These are phyloP conservation scores for Archocentrus centrarchus DNA, from an alignment of 2,113 vertebrate genomes.

Conservation along the genomic window DNA sequence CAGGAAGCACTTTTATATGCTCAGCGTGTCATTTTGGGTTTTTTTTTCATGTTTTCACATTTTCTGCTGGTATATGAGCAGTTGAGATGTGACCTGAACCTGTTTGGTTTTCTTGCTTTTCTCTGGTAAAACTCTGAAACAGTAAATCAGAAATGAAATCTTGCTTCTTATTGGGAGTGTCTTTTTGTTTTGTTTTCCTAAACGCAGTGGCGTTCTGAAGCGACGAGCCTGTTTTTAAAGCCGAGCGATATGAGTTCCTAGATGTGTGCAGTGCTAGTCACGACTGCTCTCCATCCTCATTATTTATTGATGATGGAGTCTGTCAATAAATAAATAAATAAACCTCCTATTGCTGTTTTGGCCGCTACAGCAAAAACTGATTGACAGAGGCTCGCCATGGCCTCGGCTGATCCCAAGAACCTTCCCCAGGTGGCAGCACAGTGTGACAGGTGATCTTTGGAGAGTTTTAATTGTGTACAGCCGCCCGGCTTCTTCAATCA, in stretches of 20 bases:
- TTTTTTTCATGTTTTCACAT: background rate
- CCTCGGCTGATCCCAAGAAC: slow-evolving; percentile 23
- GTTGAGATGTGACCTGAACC: background rate
- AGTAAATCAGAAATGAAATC: slow-evolving; percentile 29
- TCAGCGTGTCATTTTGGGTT: background rate
- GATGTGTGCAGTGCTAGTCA: slow-evolving; percentile 63
- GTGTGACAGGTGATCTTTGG: slow-evolving; percentile 23
- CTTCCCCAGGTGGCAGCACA: background rate
- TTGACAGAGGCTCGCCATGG: slow-evolving; percentile 36
- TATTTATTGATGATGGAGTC: slow-evolving; percentile 72
- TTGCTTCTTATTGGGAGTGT: background rate
- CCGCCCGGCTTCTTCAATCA: slow-evolving; percentile 11
- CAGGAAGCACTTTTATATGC: slow-evolving; percentile 3
- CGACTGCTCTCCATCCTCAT: slow-evolving; percentile 71
- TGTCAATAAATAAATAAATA: slow-evolving; percentile 71
- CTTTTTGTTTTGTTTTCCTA: background rate
- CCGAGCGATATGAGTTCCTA: slow-evolving; percentile 27
- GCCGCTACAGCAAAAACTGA: slow-evolving; percentile 34
- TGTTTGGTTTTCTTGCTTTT: background rate
- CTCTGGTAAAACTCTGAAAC: background rate
- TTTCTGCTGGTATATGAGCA: background rate
- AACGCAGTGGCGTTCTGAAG: background rate
- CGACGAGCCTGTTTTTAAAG: slow-evolving; percentile 24
- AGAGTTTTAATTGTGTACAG: slow-evolving; percentile 19
- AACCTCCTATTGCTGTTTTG: slow-evolving; percentile 33